Conservation (phyloP, 2,113 vertebrate species). For the Dissostichus mawsoni region DNA sequence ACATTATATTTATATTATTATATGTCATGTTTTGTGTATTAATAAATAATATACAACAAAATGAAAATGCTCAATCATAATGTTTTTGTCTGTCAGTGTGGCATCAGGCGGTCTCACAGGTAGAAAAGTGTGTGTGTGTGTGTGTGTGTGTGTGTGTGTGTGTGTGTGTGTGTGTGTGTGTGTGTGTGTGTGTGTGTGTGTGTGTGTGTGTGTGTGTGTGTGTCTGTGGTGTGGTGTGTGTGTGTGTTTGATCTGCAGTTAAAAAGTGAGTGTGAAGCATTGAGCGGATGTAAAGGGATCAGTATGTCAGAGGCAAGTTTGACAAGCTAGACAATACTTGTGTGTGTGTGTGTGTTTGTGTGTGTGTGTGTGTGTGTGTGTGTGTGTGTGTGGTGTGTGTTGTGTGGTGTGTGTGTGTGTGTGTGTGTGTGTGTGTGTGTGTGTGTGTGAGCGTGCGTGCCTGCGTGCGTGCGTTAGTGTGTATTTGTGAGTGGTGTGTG, state of each 20-base stretch:
- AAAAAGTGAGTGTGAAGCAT: conserved; percentile 5
- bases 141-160: background rate
- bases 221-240: too few relatives aligned
- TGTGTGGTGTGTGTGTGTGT: conserved; percentile 26
- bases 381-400: conserved; percentile 39
- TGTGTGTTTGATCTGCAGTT: conserved; percentile 18
- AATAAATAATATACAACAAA: too few relatives aligned
- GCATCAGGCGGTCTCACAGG: background rate
- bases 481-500: conserved; percentile 30
- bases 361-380: background rate
- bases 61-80: too few relatives aligned
- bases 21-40: too few relatives aligned
- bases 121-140: background rate
- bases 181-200: too few relatives aligned
- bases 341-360: background rate
- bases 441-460: conserved; percentile 23
- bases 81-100: background rate
- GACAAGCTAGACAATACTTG: conserved; percentile 80
- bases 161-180: too few relatives aligned
- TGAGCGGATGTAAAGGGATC: conserved; percentile 73
- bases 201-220: too few relatives aligned
- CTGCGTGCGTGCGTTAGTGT: conserved; percentile 8
- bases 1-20: too few relatives aligned
- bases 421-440: conserved; percentile 21
- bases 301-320: conserved; percentile 67